These are phyloP conservation scores for Dicranocentrus wangi DNA, from an alignment of 2,888 invertebrate genomes.

Conservation along the genomic window DNA sequence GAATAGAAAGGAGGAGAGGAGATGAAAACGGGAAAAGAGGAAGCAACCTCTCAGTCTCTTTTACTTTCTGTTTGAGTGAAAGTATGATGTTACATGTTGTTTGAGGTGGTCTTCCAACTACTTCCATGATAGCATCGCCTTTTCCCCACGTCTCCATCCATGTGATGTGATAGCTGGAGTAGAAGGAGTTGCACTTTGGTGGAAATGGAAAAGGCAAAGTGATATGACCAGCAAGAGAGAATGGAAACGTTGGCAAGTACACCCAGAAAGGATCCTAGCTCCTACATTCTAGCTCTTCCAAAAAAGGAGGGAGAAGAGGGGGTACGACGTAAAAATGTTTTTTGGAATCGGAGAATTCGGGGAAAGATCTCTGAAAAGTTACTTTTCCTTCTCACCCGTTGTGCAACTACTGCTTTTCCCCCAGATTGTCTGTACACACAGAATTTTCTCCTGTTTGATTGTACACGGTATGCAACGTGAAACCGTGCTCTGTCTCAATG, in stretches of 20 bases:
- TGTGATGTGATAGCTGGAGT: conserved; percentile 4
- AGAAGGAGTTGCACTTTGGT: neutral
- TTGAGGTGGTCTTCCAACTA: conserved; percentile 42
- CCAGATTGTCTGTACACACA: neutral
- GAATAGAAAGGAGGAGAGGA: neutral
- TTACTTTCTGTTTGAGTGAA: conserved; percentile 18
- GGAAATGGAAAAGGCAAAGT: neutral
- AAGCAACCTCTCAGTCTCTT: conserved; percentile 31
- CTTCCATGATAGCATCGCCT: conserved; percentile 12
- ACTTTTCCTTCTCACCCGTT: conserved; percentile 8
- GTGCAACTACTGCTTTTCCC: conserved; percentile 27
- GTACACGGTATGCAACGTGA: neutral
- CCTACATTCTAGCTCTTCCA: neutral
- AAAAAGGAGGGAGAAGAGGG: too few relatives aligned
- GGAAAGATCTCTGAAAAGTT: conserved; percentile 36
- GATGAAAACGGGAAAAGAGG: conserved; percentile 10
- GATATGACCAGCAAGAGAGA: too few relatives aligned
- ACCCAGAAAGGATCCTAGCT: neutral
- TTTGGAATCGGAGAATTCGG: conserved; percentile 17
- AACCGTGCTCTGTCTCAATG: neutral
- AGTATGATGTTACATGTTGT: conserved; percentile 37
- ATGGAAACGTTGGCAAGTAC: neutral
- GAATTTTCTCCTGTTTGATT: neutral
- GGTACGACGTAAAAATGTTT: conserved; percentile 15
- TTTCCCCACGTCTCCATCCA: neutral